Evolutionary conservation across 1,140 invertebrate genomes (phyloP), one percentile per base, ranked within the genome.

Genomic region (Bombus balteatus): DNA sequence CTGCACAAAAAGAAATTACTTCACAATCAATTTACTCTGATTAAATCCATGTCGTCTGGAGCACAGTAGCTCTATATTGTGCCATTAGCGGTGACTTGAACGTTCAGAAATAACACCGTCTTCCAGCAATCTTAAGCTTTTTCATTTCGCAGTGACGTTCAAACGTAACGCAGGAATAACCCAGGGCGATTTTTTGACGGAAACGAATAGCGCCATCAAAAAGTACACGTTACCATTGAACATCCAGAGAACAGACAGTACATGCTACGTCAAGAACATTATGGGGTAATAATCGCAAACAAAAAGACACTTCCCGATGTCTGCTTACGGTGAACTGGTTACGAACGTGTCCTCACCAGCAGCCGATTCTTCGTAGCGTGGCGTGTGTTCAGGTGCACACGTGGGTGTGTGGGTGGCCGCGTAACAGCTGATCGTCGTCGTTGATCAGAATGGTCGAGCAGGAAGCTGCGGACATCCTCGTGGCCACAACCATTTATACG

Each of bases 401-500:
- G 77, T 65, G 81, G 53, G 73, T 87, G 83, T 85, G 89, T 83
- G 83, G 83, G 85, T 89, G 84, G 78, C 73, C 71, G 74, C 37
- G 59, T 86, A 90, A 91, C 90, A 91, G 79, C 90, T 86, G 90
- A 91, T 91, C 90, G 90, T 87, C 86, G 81, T 71, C 87, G 86
- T 90, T 87, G 88, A 91, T 91, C 90, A 88, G 78, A 83, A 89
- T 87, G 81, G 77, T 71, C 71, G 65, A 87, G 88, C 82, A 92
- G 85, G 90, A 88, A 90, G 78, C 80, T 57, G 70, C 71, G 81
- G 70, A 89, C 86, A 74, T 91, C 71, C 74, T 81, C 86, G 86
- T 81, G 85, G 86, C 91, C 90, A 88, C 83, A 81, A 92, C 90
- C 90, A 92, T 93, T 94, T 92, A 92, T 93, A 89, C 79, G 73